Percentiles rank a stretch among this genome's conserved stretches.
phyloP scores from a whole-genome alignment of 2,888 invertebrate species.

The Mechanitis mazaeus region DNA sequence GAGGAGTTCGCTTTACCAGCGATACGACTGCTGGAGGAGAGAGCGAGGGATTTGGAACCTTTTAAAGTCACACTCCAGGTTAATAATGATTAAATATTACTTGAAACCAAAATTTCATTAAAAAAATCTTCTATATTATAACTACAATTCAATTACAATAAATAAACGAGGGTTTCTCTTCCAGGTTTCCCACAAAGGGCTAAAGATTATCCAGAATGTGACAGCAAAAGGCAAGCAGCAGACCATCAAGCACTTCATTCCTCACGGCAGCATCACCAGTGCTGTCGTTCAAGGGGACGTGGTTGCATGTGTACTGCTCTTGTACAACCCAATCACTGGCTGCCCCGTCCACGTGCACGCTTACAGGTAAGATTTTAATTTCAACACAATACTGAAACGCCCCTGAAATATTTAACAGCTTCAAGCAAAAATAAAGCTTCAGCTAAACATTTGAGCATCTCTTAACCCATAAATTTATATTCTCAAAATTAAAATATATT shows the following conservation, averaged over 20 bases:
- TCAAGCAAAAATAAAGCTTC: no score
- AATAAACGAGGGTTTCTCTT: conserved; percentile 12
- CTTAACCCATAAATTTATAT: no score
- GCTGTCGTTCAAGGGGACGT: conserved; percentile 94
- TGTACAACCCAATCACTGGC: conserved; percentile 95
- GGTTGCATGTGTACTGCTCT: conserved; percentile 93
- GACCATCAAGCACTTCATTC: conserved; percentile 95
- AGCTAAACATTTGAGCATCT: no score
- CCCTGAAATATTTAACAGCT: no score
- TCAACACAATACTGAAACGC: no score
- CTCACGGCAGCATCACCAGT: conserved; percentile 94
- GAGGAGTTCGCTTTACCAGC: conserved; percentile 91
- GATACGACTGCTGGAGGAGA: conserved; percentile 87
- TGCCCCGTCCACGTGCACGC: conserved; percentile 97
- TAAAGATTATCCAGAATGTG: conserved; percentile 93
- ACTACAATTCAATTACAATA: not conserved
- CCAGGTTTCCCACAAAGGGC: conserved; percentile 91
- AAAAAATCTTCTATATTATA: not conserved
- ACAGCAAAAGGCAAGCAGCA: conserved; percentile 73
- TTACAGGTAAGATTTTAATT: conserved; percentile 74
- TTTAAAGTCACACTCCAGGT: conserved; percentile 93
- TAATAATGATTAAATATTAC: conserved; percentile 29
- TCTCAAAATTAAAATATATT: no score
- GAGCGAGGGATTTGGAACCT: conserved; percentile 90
- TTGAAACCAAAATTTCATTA: not conserved